Conservation (phyloP, 2,797 vertebrate species). For the Eutrigla gurnardus region DNA sequence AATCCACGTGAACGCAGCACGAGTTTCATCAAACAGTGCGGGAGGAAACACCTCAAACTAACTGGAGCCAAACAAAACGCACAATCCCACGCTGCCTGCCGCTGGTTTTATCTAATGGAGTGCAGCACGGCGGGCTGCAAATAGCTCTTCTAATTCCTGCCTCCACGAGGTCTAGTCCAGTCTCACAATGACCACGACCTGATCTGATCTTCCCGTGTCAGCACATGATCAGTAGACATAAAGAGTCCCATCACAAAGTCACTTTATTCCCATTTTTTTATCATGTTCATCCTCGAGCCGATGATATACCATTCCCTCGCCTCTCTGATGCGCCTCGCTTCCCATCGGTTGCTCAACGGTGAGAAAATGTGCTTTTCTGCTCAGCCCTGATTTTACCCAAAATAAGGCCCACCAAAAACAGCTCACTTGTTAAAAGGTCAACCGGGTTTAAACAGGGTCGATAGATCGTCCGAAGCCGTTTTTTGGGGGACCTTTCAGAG, state of each 20-base stretch:
- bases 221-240: slow-evolving; percentile 6
- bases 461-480: background rate
- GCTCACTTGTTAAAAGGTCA: slow-evolving; percentile 17
- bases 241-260: background rate
- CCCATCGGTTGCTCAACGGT: background rate
- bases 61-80: background rate
- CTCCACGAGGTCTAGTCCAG: slow-evolving; percentile 30
- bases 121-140: slow-evolving; percentile 39
- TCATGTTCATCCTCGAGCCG: background rate
- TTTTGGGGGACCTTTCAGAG: background rate
- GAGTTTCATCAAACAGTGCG: too few relatives aligned
- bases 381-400: background rate
- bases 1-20: too few relatives aligned
- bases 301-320: background rate
- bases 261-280: background rate
- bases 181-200: slow-evolving; percentile 1
- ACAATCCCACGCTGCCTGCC: too few relatives aligned
- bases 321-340: too few relatives aligned
- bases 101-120: slow-evolving; percentile 43
- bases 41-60: background rate
- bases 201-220: background rate
- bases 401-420: background rate
- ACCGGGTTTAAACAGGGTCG: background rate
- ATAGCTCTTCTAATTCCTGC: slow-evolving; percentile 64
- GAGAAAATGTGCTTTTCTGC: slow-evolving; percentile 5